Base-by-base conservation (phyloP, 2,113 vertebrate genomes). In the Hyla sarda region DNA sequence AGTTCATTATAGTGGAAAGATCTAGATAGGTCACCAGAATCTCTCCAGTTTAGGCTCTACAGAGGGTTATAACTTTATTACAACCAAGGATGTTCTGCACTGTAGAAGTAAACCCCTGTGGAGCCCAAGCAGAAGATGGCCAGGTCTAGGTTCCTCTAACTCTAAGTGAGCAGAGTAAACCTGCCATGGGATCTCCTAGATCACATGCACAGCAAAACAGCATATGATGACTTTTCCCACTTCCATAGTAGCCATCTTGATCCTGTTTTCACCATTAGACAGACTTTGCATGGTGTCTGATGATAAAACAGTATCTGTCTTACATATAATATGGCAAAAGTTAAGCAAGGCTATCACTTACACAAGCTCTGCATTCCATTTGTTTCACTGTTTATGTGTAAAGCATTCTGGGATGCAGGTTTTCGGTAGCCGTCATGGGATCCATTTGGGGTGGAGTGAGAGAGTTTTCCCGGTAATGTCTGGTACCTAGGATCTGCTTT, bases 381-480 rank as follows among this genome's bases (percentile, higher is more conserved):
- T 23, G 95, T 93, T 84, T 93, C 94, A 0, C 48, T 92, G 60
- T 90, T 90, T 19, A 92, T 90, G 65, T 85, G 87, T 32, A 84
- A 13, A 0, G 88, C 85, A 0, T 88, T 93, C 0, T 93, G 90
- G 6, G 90, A 84, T 52, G 23, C 82, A 0, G 91, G 89, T 7
- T 89, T 87, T 41, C 92, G 90, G 0, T 90, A 88, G 21, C 87
- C 91, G 21, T 92, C 93, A 89, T 90, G 92, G 1, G 93, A 93
- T 77, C 93, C 95, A 0, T 96, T 97, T 88, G 96, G 95, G 1
- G 92, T 89, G 5, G 89, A 13, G 54, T 91, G 92, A 30, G 93
- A 90, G 71, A 96, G 92, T 86, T 95, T 96, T 32, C 94, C 94
- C 14, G 96, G 96, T 89, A 96, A 87, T 0, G 94, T 98, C 75